A percentile compares a stretch with the other conserved stretches of the same genome.
Evolutionary conservation across 1,140 invertebrate genomes (phyloP).

Genomic region (Pissodes strobi): DNA sequence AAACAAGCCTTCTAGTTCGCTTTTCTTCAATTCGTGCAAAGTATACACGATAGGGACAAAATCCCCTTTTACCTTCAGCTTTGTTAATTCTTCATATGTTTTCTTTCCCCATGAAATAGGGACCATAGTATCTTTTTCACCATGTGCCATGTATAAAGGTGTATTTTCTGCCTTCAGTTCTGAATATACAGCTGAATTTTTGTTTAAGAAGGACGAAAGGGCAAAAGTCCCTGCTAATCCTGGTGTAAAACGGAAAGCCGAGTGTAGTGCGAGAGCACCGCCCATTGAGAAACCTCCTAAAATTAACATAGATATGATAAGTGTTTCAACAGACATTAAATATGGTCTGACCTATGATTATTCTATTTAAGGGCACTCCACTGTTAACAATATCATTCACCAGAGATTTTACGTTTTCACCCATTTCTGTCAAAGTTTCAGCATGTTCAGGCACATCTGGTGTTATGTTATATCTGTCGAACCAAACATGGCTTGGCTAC

Average conservation of each 20-base stretch:
- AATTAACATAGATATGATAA: too few species aligned
- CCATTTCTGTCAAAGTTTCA: slow-evolving; percentile 64
- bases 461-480: slow-evolving; percentile 65
- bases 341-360: slow-evolving; percentile 69
- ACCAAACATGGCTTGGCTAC: slow-evolving; percentile 69
- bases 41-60: slow-evolving; percentile 59
- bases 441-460: slow-evolving; percentile 64
- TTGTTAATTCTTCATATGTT: slow-evolving; percentile 57
- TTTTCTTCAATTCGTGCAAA: slow-evolving; percentile 61
- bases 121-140: slow-evolving; percentile 61
- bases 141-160: slow-evolving; percentile 59
- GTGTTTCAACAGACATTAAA: neutral
- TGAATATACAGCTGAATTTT: slow-evolving; percentile 66
- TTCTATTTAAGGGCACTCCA: slow-evolving; percentile 67
- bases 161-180: slow-evolving; percentile 27
- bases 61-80: slow-evolving; percentile 58
- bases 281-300: slow-evolving; percentile 79
- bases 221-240: slow-evolving; percentile 70
- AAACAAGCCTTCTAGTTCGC: slow-evolving; percentile 58
- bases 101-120: slow-evolving; percentile 60
- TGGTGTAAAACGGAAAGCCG: slow-evolving; percentile 65
- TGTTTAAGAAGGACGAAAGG: slow-evolving; percentile 73
- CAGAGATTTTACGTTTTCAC: slow-evolving; percentile 61
- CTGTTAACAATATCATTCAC: slow-evolving; percentile 66
- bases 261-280: slow-evolving; percentile 69